A percentile compares a stretch with the other conserved stretches of the same genome.
Evolutionary conservation across 2,113 vertebrate genomes (phyloP).

Genomic region (Bucco capensis): DNA sequence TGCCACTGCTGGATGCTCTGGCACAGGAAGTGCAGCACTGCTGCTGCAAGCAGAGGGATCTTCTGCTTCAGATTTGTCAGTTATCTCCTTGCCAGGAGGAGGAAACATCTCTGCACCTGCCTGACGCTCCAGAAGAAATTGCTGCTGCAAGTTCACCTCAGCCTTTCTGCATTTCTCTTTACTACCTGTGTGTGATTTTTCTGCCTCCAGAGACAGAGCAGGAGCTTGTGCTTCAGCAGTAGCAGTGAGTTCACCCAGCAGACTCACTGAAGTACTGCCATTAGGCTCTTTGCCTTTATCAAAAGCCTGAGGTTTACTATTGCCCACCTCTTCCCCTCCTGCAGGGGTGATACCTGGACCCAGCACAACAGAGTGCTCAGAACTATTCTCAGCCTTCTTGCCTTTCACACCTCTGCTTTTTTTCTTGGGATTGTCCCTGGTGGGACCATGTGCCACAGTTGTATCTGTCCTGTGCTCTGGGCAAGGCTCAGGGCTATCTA

Average conservation of each 20-base stretch:
- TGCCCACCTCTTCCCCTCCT: not conserved
- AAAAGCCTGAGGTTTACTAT: rapidly evolving
- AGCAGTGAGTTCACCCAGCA: not conserved
- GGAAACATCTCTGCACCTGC: not conserved
- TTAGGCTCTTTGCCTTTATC: not conserved
- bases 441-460: not conserved
- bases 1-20: not conserved
- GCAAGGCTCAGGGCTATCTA: not conserved
- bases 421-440: not conserved
- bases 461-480: not conserved
- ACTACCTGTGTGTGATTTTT: rapidly evolving
- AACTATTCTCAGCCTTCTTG: not conserved
- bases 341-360: not conserved
- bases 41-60: not conserved
- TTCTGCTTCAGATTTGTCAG: not conserved
- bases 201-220: not conserved
- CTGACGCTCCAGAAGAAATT: not conserved
- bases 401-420: not conserved
- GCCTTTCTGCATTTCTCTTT: not conserved
- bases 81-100: not conserved
- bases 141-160: not conserved
- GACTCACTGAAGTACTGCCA: rapidly evolving
- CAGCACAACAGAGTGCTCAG: not conserved
- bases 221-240: not conserved
- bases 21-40: not conserved